These are phyloP conservation scores for Muscicapa striata DNA, from an alignment of 2,797 vertebrate species.

Conservation along the genomic window DNA sequence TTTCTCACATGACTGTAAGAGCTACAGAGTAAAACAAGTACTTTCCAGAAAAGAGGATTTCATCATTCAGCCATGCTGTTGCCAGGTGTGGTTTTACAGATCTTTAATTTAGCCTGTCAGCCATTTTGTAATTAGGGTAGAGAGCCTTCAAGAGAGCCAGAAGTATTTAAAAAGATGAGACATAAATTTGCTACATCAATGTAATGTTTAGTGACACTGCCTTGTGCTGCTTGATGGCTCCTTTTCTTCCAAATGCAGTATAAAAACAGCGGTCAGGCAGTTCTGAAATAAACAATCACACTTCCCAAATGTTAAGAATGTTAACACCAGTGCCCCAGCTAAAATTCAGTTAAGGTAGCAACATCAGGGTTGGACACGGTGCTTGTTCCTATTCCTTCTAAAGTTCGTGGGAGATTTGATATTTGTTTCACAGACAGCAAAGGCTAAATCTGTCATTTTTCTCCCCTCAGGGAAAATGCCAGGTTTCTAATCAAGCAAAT, in stretches of 20 bases:
- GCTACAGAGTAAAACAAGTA: neutral
- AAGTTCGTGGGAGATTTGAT: neutral
- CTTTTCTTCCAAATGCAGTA: neutral
- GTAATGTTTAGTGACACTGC: neutral
- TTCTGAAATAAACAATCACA: constrained; percentile 20
- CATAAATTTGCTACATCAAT: neutral
- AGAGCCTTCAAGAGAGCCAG: neutral
- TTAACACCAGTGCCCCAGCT: neutral
- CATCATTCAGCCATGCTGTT: neutral
- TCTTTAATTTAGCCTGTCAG: neutral
- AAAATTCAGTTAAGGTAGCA: constrained; percentile 18
- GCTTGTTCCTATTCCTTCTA: neutral
- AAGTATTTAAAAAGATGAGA: neutral
- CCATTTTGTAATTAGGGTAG: neutral
- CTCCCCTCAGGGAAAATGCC: constrained; percentile 36
- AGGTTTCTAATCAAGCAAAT: constrained; percentile 66
- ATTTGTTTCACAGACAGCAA: constrained; percentile 18
- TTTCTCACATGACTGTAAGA: neutral
- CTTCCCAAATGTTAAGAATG: constrained; percentile 19
- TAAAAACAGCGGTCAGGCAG: neutral
- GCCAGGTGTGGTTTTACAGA: neutral
- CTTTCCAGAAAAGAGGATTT: neutral
- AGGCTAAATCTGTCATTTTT: constrained; percentile 46
- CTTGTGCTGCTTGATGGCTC: neutral
- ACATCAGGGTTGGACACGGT: neutral